A percentile compares a stretch with the other conserved stretches of the same genome.
These are phyloP conservation scores for Drosophila niveifrons DNA, from an alignment of 2,888 invertebrate genomes.

Conservation along the genomic window DNA sequence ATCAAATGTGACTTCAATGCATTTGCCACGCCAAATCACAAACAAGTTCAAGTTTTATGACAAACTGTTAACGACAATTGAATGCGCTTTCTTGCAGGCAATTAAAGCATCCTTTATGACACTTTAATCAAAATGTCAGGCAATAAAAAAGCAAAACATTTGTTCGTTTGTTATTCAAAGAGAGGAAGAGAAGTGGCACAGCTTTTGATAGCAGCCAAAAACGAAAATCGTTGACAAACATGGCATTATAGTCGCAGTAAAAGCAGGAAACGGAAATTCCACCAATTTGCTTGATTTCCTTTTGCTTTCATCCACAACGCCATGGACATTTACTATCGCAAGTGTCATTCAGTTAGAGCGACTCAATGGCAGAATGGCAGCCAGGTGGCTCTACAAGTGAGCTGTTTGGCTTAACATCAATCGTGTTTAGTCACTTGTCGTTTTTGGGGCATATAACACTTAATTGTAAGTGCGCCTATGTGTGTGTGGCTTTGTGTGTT, in stretches of 20 bases:
- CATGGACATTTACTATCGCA: conserved; percentile 21
- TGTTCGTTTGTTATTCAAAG: conserved; percentile 15
- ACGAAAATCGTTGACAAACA: conserved; percentile 25
- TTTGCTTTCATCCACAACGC: conserved; percentile 27
- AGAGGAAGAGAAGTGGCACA: neutral
- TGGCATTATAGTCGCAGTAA: conserved; percentile 31
- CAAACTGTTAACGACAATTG: conserved; percentile 16
- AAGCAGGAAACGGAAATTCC: conserved; percentile 59
- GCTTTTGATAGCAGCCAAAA: conserved; percentile 5
- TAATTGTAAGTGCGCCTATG: conserved; percentile 14
- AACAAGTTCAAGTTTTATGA: neutral
- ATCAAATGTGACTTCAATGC: conserved; percentile 38
- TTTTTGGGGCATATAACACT: conserved; percentile 9
- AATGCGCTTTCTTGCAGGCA: conserved; percentile 1
- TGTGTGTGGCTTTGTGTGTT: neutral
- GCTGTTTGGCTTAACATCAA: conserved; percentile 23
- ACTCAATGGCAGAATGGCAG: conserved; percentile 1
- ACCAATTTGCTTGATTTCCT: conserved; percentile 56
- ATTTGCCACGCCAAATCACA: conserved; percentile 2
- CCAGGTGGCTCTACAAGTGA: conserved; percentile 3
- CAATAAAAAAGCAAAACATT: conserved; percentile 19
- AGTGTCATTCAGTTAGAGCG: neutral
- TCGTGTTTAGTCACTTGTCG: conserved; percentile 14
- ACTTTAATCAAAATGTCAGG: conserved; percentile 19
- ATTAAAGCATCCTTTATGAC: conserved; percentile 26